Percentiles rank a stretch among this genome's conserved stretches.
These are phyloP conservation scores for Calliopsis andreniformis DNA, from an alignment of 1,140 invertebrate genomes.

Conservation along the genomic window DNA sequence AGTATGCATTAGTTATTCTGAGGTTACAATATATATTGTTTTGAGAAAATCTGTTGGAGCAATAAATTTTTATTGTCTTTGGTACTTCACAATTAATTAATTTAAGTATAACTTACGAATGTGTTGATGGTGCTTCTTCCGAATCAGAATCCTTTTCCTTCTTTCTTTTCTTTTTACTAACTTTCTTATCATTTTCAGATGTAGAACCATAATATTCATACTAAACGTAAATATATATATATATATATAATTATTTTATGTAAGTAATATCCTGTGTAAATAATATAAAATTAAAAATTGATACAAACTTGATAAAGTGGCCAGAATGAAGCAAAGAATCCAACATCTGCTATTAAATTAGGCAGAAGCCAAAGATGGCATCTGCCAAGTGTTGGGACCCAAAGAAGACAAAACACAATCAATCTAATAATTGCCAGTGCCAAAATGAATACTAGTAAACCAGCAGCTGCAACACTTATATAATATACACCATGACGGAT, in stretches of 20 bases:
- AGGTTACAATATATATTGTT: neutral
- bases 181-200: slow-evolving; percentile 81
- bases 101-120: slow-evolving; percentile 65
- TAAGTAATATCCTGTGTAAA: no score
- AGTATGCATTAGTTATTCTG: neutral
- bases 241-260: no score
- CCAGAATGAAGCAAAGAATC: slow-evolving; percentile 99
- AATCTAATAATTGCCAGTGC: slow-evolving; percentile 93
- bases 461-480: slow-evolving; percentile 95
- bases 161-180: slow-evolving; percentile 88
- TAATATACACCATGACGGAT: slow-evolving; percentile 98
- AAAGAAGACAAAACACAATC: slow-evolving; percentile 95
- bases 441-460: slow-evolving; percentile 96
- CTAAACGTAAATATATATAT: slow-evolving; percentile 77
- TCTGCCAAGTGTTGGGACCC: slow-evolving; percentile 93
- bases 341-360: slow-evolving; percentile 99
- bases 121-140: slow-evolving; percentile 79
- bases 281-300: neutral
- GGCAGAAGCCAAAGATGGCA: slow-evolving; percentile 98
- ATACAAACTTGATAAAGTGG: slow-evolving; percentile 93
- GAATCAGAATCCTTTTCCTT: slow-evolving; percentile 89
- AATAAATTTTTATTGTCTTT: no score
- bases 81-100: neutral
- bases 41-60: no score
- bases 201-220: slow-evolving; percentile 89